A percentile compares a stretch with the other conserved stretches of the same genome.
phyloP scores from a whole-genome alignment of 1,140 invertebrate genomes.

The Drosophila leontia region DNA sequence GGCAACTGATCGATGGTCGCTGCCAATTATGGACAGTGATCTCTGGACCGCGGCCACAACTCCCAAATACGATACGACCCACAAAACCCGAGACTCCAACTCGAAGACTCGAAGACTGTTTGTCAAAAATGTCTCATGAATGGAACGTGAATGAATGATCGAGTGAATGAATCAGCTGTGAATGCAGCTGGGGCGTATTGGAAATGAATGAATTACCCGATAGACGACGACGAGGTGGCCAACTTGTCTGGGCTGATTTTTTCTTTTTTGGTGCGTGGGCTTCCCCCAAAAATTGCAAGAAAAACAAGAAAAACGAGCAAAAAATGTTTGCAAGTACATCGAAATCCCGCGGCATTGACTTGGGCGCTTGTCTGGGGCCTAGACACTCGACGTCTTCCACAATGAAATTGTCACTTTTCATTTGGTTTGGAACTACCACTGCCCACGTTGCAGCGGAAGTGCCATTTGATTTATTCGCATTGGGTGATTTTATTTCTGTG shows the following conservation, averaged over 20 bases:
- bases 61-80: constrained; percentile 40
- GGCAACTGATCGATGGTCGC: constrained; percentile 58
- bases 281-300: constrained; percentile 46
- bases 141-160: constrained; percentile 55
- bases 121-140: constrained; percentile 70
- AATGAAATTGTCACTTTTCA: constrained; percentile 77
- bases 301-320: constrained; percentile 34
- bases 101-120: constrained; percentile 43
- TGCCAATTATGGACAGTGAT: constrained; percentile 68
- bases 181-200: constrained; percentile 59
- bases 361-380: constrained; percentile 21
- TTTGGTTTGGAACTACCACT: constrained; percentile 26
- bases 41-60: constrained; percentile 31
- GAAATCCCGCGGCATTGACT: constrained; percentile 53
- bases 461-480: constrained; percentile 76
- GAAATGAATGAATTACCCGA: constrained; percentile 59
- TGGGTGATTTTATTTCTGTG: constrained; percentile 48
- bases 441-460: constrained; percentile 71
- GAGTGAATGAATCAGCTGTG: constrained; percentile 72
- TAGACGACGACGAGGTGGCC: constrained; percentile 52
- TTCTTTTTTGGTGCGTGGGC: constrained; percentile 46
- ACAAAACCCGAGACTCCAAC: constrained; percentile 30
- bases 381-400: constrained; percentile 60
- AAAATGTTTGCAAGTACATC: constrained; percentile 60
- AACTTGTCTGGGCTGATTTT: constrained; percentile 53